Evolutionary conservation across 2,113 vertebrate species (phyloP).

Genomic region (Malurus cyaneus): DNA sequence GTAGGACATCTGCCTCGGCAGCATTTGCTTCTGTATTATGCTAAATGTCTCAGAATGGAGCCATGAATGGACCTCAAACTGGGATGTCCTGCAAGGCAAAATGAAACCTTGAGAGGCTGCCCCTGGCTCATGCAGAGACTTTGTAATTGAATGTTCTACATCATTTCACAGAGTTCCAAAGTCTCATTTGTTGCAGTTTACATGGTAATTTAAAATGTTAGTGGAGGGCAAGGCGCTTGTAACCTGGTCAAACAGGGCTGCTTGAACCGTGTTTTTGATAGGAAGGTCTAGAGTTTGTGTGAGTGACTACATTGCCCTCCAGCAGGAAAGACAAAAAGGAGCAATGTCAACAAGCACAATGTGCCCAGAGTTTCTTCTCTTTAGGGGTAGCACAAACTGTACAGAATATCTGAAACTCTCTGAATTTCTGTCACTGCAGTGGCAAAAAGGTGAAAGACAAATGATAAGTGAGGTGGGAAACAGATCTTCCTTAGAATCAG

Average conservation of each 20-base stretch:
- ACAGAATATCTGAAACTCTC: neutral
- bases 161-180: slow-evolving; percentile 1
- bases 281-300: neutral
- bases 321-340: neutral
- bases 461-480: neutral
- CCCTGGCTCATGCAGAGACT: neutral
- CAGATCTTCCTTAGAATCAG: neutral
- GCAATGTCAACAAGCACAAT: neutral
- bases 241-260: neutral
- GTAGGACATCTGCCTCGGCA: neutral
- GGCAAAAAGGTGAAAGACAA: neutral
- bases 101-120: neutral
- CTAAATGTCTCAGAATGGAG: neutral
- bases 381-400: neutral
- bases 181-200: neutral
- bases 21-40: neutral
- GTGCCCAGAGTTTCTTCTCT: fast-evolving
- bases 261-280: neutral
- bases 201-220: neutral
- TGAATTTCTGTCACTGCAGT: neutral
- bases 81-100: neutral
- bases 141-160: slow-evolving; percentile 20
- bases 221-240: neutral
- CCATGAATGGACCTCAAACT: neutral
- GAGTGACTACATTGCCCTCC: neutral